Conservation (phyloP, 2,888 invertebrate genomes). For the Hymenopus coronatus region DNA sequence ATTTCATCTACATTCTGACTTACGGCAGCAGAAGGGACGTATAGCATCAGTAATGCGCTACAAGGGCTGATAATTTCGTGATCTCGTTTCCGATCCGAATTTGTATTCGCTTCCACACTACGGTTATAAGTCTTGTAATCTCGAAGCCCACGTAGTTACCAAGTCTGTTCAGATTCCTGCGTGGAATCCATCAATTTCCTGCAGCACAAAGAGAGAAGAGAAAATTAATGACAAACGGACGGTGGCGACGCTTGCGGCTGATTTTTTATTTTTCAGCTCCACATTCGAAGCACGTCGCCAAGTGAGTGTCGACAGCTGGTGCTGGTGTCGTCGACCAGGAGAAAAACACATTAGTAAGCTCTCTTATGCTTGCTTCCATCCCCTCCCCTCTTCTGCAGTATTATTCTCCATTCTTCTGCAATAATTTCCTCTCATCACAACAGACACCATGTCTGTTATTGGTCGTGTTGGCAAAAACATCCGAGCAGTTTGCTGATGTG, state of each 20-base stretch:
- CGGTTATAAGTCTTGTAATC: neutral
- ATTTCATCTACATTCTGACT: too few relatives aligned
- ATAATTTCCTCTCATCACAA: neutral
- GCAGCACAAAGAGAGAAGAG: neutral
- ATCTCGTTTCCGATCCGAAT: neutral
- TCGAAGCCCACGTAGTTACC: conserved; percentile 1
- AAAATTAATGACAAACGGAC: conserved; percentile 17
- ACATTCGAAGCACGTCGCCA: conserved; percentile 17
- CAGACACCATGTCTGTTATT: neutral
- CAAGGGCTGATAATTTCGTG: neutral
- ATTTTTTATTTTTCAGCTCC: neutral
- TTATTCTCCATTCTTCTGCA: neutral
- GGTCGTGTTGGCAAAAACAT: too few relatives aligned
- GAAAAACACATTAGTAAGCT: conserved; percentile 13
- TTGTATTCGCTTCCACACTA: neutral
- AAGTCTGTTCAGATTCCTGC: conserved; percentile 16
- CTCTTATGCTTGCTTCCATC: neutral
- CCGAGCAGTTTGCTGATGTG: too few relatives aligned
- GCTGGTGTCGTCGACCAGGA: neutral
- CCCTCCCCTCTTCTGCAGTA: neutral
- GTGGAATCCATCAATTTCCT: conserved; percentile 19
- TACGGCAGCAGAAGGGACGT: too few relatives aligned
- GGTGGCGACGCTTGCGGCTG: conserved; percentile 11
- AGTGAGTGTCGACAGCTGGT: conserved; percentile 14
- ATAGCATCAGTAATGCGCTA: too few relatives aligned